Evolutionary conservation across 2,113 vertebrate species (phyloP), one percentile per base, ranked within the genome.

Genomic region (Hyperoodon ampullatus): DNA sequence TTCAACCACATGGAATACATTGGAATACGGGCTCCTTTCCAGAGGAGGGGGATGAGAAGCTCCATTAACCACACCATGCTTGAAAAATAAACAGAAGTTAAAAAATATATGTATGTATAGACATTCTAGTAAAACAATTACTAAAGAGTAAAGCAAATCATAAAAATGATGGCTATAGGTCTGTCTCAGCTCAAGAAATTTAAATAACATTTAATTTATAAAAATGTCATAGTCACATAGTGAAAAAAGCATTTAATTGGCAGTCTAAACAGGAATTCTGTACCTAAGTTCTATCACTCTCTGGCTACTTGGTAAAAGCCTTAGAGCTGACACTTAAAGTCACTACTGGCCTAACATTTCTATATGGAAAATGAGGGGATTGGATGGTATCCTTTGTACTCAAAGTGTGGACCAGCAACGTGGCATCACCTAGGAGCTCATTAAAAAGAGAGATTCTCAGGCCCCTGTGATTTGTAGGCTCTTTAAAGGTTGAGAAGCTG

Each of bases 1-100:
- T 98, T 99, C 99, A 10, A 99, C 99, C 93, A 99, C 99, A 0
- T 99, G 99, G 96, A 99, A 99, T 15, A 99, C 99, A 1, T 96
- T 98, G 84, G 99, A 98, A 75, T 98, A 98, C 21, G 98, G 99
- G 74, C 97, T 98, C 58, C 99, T 99, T 91, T 99, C 99, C 98
- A 99, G 97, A 90, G 99, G 98, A 95, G 99, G 98, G 26, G 99
- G 99, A 35, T 98, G 99, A 12, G 99, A 96, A 30, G 98, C 98
- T 95, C 99, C 99, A 71, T 99, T 99, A 74, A 98, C 87, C n/a
- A 98, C 97, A 94, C 98, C 98, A 97, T 99, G 98, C 98, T 98
- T 97, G 72, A 97, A 94, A 93, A 94, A 94, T 8, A 93, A 92
- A 88, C 0, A 63, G 19, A 93, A 88, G 63, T 94, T 83, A 80